phyloP scores from a whole-genome alignment of 2,113 vertebrate species.

The Callospermophilus lateralis region DNA sequence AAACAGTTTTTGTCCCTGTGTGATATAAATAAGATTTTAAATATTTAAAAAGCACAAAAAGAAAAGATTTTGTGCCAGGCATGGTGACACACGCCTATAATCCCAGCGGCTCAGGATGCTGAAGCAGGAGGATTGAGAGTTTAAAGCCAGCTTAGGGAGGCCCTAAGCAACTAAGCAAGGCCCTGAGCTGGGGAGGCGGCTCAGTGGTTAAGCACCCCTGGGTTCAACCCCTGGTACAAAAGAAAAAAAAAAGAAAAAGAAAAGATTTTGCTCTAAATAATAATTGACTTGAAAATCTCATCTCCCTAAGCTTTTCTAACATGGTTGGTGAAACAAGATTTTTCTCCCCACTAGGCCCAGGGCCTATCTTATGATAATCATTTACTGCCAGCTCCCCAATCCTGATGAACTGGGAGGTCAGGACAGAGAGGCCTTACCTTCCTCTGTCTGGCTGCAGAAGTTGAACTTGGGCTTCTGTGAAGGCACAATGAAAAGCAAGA shows the following conservation, averaged over 20 bases:
- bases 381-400: background rate
- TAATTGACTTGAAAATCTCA: background rate
- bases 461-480: conserved; percentile 91
- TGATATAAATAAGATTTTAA: background rate
- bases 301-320: background rate
- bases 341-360: background rate
- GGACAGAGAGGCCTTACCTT: conserved; percentile 84
- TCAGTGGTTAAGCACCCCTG: too few relatives aligned
- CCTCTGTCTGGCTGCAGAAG: conserved; percentile 82
- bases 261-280: background rate
- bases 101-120: too few relatives aligned
- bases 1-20: background rate
- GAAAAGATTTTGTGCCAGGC: too few relatives aligned
- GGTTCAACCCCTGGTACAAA: too few relatives aligned
- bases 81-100: too few relatives aligned
- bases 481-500: conserved; percentile 95
- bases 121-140: too few relatives aligned
- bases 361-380: background rate
- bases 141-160: too few relatives aligned
- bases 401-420: background rate
- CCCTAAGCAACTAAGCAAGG: too few relatives aligned
- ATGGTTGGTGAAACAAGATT: too few relatives aligned
- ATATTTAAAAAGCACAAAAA: background rate
- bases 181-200: too few relatives aligned
- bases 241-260: background rate